Evolutionary conservation across 2,888 invertebrate genomes (phyloP), one percentile per base, ranked within the genome.

Genomic region (Eupithecia exiguata): DNA sequence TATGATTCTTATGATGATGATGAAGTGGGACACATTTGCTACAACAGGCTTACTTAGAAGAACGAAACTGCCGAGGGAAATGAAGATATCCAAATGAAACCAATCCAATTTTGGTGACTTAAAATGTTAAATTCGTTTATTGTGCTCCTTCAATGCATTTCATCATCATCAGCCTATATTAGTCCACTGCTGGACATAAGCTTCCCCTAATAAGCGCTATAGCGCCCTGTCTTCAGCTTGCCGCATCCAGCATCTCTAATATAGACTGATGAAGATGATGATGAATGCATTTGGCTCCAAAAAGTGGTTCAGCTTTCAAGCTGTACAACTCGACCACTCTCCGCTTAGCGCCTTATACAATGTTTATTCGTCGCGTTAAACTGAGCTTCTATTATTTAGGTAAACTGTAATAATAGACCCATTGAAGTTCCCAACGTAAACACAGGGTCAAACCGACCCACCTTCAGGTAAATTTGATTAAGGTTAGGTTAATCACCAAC

Each of bases 381-480:
- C 53, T 21, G 25, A 25, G 25, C 14, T 58, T 10, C 14, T 40
- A 66, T 43, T 43, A 66, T 16, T 68, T 16, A 65, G 49, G 38
- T 25, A 30, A 74, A 58, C 68, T 36, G 62, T 67, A 7, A 53
- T 63, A 61, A 70, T 36, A 63, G 63, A 69, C 58, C 61, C 65
- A 71, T 53, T 63, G 18, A 40, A 46, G 63, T 25, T 65, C n/a
- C 25, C 14, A 58, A 61, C n/a, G 36, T 67, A 73, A 73, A 61
- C 63, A 58, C 21, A 72, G 82, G 87, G 84, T 83, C 83, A 76
- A 84, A 87, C 82, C 79, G 83, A 82, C 83, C 86, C 73, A 67
- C 30, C 83, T 85, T 87, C 93, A 94, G 93, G 93, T 94, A 88
- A 91, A 93, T 92, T 93, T 90, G 93, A 93, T 91, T 89, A 88